A percentile compares a stretch with the other conserved stretches of the same genome.
Evolutionary conservation across 2,797 vertebrate genomes (phyloP).

Genomic region (Bovichtus diacanthus): DNA sequence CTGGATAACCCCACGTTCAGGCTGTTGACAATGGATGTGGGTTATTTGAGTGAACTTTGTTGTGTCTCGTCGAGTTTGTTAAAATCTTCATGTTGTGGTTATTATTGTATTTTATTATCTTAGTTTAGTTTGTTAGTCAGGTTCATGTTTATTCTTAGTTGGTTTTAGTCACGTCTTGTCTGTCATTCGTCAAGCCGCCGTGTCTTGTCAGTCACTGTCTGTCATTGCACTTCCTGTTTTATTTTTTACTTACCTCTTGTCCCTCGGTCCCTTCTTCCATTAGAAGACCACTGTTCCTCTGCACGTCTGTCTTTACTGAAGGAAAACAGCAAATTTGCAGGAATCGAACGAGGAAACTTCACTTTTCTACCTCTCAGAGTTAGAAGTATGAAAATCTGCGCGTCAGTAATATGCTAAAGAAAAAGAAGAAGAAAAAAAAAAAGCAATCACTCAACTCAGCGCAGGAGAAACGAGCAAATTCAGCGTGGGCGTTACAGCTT

Average conservation of each 20-base stretch:
- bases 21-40: constrained; percentile 18
- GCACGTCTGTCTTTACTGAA: constrained; percentile 56
- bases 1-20: background rate
- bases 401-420: background rate
- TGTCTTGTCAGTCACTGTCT: no score
- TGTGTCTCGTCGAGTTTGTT: no score
- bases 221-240: no score
- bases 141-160: no score
- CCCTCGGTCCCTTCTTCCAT: no score
- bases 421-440: no score
- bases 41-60: constrained; percentile 14
- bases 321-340: constrained; percentile 56
- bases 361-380: constrained; percentile 15
- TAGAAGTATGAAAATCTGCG: constrained; percentile 42
- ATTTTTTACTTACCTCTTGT: no score
- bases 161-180: no score
- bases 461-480: constrained; percentile 27
- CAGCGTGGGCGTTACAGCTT: constrained; percentile 26
- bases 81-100: no score
- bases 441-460: background rate
- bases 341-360: constrained; percentile 18
- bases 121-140: no score
- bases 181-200: no score
- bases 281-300: constrained; percentile 43
- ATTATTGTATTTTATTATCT: no score